phyloP scores from a whole-genome alignment of 2,797 vertebrate species.

The Tapirus indicus region DNA sequence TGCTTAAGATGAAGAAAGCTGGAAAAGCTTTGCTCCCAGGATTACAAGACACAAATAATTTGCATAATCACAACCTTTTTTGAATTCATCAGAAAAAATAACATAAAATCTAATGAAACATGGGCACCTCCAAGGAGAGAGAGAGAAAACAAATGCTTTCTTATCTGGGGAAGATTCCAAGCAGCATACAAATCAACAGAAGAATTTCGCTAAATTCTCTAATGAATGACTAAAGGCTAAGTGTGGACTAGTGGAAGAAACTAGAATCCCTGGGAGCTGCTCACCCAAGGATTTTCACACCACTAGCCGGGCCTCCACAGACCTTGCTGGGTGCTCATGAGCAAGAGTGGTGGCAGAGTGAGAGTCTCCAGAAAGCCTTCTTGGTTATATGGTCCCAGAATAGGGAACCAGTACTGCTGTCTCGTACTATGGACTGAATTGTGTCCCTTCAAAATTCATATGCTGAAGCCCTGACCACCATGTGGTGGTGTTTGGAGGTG shows the following conservation, averaged over 20 bases:
- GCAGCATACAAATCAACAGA: background rate
- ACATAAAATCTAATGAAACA: background rate
- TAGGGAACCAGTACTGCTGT: background rate
- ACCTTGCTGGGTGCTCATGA: background rate
- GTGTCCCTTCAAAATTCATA: background rate
- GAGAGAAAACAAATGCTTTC: background rate
- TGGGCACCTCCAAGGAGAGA: background rate
- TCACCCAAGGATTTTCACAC: background rate
- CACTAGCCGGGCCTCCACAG: background rate
- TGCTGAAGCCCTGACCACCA: background rate
- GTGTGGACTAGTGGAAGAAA: background rate
- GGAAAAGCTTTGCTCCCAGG: background rate
- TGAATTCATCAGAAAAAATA: background rate
- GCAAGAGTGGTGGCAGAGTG: accelerated
- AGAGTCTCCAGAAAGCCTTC: background rate
- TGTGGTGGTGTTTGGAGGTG: background rate
- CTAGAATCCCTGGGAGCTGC: background rate
- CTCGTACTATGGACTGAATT: background rate
- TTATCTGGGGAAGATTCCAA: background rate
- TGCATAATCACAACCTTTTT: background rate
- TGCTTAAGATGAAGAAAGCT: background rate
- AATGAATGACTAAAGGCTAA: background rate
- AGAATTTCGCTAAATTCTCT: background rate
- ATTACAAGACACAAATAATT: background rate
- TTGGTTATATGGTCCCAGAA: no score